These are phyloP conservation scores for Octodon degus DNA, from an alignment of 2,113 vertebrate genomes.

Conservation along the genomic window DNA sequence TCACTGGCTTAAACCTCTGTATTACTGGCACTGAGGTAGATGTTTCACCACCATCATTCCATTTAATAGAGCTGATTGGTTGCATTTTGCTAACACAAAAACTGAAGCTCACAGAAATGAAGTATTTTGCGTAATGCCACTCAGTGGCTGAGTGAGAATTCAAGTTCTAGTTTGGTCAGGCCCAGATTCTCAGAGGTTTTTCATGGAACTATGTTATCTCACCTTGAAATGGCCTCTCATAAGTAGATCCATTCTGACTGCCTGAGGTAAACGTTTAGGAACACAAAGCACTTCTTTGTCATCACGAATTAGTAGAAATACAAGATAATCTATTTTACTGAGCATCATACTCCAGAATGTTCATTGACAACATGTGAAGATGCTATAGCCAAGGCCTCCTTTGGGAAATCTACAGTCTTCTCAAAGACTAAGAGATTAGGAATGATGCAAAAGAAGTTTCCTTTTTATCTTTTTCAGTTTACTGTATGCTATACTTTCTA, in stretches of 20 bases:
- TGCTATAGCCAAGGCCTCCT: too few relatives aligned
- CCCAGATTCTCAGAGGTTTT: not conserved
- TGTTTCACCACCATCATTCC: not conserved
- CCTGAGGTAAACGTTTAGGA: not conserved
- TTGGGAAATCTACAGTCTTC: not conserved
- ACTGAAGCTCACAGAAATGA: not conserved
- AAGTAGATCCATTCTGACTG: not conserved
- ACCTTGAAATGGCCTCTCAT: not conserved
- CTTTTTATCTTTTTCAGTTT: not conserved
- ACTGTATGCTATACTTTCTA: not conserved
- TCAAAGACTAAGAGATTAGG: not conserved
- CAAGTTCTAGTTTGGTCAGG: not conserved
- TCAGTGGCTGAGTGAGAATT: not conserved
- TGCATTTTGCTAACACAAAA: not conserved
- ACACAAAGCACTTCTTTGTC: not conserved
- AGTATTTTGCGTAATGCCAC: fast-evolving
- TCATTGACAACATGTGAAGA: not conserved
- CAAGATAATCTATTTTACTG: not conserved
- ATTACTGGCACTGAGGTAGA: not conserved
- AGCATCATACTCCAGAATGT: not conserved
- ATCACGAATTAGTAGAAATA: not conserved
- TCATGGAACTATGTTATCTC: not conserved
- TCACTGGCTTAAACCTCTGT: not conserved
- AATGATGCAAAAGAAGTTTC: not conserved
- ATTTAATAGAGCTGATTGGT: not conserved